Base-by-base conservation (phyloP, 2,113 vertebrate genomes). In the Hippocampus mohnikei region DNA sequence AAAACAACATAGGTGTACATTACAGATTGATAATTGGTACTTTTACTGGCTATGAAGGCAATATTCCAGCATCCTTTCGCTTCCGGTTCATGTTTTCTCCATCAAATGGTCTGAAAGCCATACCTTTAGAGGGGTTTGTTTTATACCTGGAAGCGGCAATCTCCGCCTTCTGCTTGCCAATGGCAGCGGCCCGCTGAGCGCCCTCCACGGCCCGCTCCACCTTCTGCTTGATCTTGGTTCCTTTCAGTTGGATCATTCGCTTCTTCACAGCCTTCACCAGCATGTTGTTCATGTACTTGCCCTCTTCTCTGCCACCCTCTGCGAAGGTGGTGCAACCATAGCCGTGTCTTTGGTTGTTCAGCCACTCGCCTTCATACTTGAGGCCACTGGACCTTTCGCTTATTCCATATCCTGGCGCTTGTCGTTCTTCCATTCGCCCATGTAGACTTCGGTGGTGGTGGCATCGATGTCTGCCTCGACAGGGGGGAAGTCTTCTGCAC, bases 351-450 rank as follows among this genome's bases (percentile, higher is more conserved):
- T 97, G 93, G 87, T 98, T 99, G 91, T 98, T 95, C 84, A 98
- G 92, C 97, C 97, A 99, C 87, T 99, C 97, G 0, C 97, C 97
- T 80, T 99, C 97, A 0, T 98, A 99, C 90, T 97, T 98, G 33
- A 99, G 93, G 67, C 96, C 97, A 0, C 96, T 99, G 80, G 97
- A 98, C 70, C 97, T 91, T 87, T 98, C 97, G 3, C 97, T 99
- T 85, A 99, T 92, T 6, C 97, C 97, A 1, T 98, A 98, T 59
- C 97, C 97, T 0, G 96, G 0, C 97, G 95, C 78, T 95, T 96
- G 91, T 99, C 97, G 0, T 96, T 97, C 92, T 98, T 98, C 96
- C 97, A 99, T 85, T 99, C 97, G 0, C 97, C 97, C 94, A 96
- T 95, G 92, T 99, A 99, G 81, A 93, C 92, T 89, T 99, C 97